These are phyloP conservation scores for Lepetodrilus schrolli DNA, from an alignment of 2,888 invertebrate genomes.

Conservation along the genomic window DNA sequence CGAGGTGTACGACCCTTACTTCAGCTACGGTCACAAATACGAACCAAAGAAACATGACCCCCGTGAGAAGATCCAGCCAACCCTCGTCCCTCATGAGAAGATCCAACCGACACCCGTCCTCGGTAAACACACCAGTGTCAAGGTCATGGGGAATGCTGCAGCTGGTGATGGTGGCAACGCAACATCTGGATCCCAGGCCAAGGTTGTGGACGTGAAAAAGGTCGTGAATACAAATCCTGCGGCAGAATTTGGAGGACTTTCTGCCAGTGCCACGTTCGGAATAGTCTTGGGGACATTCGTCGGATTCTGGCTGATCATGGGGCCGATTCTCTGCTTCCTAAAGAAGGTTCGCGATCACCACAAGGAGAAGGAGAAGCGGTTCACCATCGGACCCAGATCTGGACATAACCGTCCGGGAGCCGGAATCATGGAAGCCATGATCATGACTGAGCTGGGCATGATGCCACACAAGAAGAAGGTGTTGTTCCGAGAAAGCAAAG, in stretches of 20 bases:
- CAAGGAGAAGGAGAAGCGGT: slow-evolving; percentile 45
- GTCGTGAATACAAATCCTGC: neutral
- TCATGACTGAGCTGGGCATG: slow-evolving; percentile 60
- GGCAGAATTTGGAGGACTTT: slow-evolving; percentile 11
- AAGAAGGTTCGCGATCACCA: slow-evolving; percentile 55
- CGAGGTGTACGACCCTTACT: neutral
- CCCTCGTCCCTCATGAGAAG: neutral
- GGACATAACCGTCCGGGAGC: slow-evolving; percentile 37
- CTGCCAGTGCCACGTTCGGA: slow-evolving; percentile 47
- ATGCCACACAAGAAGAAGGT: slow-evolving; percentile 25
- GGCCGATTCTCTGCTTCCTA: slow-evolving; percentile 61
- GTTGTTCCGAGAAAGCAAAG: slow-evolving; percentile 22
- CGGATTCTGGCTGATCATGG: slow-evolving; percentile 59
- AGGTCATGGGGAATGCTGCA: neutral
- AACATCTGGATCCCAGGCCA: neutral
- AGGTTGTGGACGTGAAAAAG: neutral
- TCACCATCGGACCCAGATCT: slow-evolving; percentile 34
- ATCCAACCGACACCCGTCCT: neutral
- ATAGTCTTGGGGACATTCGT: slow-evolving; percentile 59
- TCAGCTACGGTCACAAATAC: neutral
- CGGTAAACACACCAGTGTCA: neutral
- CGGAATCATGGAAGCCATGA: slow-evolving; percentile 63
- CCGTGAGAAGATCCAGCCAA: neutral
- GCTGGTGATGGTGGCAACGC: neutral
- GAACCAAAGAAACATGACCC: neutral